phyloP scores from a whole-genome alignment of 2,888 invertebrate species.

The Phragmatobia fuliginosa region DNA sequence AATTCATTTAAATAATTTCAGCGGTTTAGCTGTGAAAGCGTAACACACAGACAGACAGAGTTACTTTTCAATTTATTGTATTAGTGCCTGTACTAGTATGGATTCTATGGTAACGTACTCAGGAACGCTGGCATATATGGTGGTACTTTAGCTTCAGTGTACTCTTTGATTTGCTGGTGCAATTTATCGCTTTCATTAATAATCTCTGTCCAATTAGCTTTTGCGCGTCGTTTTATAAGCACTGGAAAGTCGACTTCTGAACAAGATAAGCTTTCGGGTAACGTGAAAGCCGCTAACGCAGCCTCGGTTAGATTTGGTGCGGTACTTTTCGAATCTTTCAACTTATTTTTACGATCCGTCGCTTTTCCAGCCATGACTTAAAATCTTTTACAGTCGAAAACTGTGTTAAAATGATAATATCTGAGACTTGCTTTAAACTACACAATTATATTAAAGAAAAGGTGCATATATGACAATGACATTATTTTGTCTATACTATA shows the following conservation, averaged over 20 bases:
- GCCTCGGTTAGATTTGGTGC: constrained; percentile 49
- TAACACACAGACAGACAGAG: no score
- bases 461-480: background rate
- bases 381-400: no score
- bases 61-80: no score
- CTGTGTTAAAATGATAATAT: background rate
- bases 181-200: constrained; percentile 65
- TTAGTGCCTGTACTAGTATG: no score
- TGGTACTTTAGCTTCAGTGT: constrained; percentile 58
- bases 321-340: constrained; percentile 57
- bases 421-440: background rate
- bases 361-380: constrained; percentile 66
- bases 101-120: constrained; percentile 57
- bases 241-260: constrained; percentile 77
- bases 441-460: background rate
- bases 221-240: constrained; percentile 54
- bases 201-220: constrained; percentile 72
- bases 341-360: constrained; percentile 71
- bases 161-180: constrained; percentile 64
- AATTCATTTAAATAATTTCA: no score
- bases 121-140: constrained; percentile 66
- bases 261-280: constrained; percentile 76
- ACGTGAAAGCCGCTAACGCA: constrained; percentile 62
- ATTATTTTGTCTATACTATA: background rate
- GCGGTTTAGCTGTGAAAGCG: no score